Conservation (phyloP, 1,140 invertebrate species). For the Trachelipus rathkii region DNA sequence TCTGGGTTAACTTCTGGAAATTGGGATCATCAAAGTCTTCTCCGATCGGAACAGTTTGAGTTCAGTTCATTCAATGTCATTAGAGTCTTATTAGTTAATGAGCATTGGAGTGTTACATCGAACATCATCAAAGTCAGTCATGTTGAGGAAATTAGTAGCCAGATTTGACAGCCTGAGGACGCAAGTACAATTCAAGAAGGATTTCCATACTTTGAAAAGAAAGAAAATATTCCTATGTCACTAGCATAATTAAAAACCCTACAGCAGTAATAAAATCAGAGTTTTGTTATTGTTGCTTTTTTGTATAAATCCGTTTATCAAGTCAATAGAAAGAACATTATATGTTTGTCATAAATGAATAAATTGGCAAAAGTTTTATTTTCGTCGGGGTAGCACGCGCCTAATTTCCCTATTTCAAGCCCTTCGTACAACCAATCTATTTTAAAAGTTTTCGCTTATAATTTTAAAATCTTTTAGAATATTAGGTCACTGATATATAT, state of each 20-base stretch:
- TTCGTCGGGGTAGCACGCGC: too few species aligned
- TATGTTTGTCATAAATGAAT: too few species aligned
- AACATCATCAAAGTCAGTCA: slow-evolving; percentile 57
- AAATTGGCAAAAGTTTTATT: too few species aligned
- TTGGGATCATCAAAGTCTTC: slow-evolving; percentile 6
- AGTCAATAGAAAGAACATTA: neutral
- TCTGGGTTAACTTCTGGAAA: slow-evolving; percentile 56
- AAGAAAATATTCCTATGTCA: neutral
- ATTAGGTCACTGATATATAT: too few species aligned
- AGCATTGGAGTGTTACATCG: slow-evolving; percentile 60
- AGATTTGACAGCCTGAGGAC: slow-evolving; percentile 64
- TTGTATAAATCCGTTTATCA: neutral
- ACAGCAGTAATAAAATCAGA: neutral
- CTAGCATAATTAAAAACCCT: slow-evolving; percentile 33
- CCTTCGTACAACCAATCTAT: too few species aligned
- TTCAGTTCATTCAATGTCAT: slow-evolving; percentile 56
- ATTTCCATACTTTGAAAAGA: slow-evolving; percentile 60
- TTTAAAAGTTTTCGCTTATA: too few species aligned
- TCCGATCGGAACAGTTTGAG: slow-evolving; percentile 52
- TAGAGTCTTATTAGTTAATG: slow-evolving; percentile 55
- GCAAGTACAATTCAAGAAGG: slow-evolving; percentile 72
- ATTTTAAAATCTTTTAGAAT: too few species aligned
- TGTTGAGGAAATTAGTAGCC: slow-evolving; percentile 52
- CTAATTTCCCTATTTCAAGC: too few species aligned
- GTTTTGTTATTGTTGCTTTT: too few species aligned